Percentiles rank a stretch among this genome's conserved stretches.
Evolutionary conservation across 2,797 vertebrate genomes (phyloP).

Genomic region (Cichlasoma orientale): DNA sequence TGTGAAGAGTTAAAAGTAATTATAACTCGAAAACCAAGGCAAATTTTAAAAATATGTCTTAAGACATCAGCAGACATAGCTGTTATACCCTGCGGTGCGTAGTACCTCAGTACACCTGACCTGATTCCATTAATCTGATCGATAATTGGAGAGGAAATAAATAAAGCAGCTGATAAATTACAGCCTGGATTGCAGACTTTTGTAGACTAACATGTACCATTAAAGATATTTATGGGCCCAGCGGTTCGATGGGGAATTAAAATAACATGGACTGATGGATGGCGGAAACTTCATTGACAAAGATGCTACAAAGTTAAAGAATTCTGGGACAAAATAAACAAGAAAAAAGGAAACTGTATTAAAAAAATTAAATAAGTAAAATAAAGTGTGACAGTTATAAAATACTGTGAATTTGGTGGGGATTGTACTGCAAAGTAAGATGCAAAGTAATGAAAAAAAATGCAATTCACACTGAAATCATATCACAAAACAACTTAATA

Average conservation of each 20-base stretch:
- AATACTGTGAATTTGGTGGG: not conserved
- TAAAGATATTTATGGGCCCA: not conserved
- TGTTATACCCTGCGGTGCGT: not conserved
- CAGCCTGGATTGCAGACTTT: not conserved
- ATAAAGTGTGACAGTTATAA: not conserved
- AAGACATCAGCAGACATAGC: not conserved
- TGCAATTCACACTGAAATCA: not conserved
- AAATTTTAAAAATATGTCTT: not conserved
- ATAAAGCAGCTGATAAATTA: conserved; percentile 4
- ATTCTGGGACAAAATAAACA: not conserved
- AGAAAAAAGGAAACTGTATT: not conserved
- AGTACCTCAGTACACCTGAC: not conserved
- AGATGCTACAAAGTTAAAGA: not conserved
- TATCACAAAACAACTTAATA: not conserved
- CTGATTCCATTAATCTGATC: not conserved
- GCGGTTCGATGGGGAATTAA: not conserved
- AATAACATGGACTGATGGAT: not conserved
- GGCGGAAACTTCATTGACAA: not conserved
- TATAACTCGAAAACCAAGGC: not conserved
- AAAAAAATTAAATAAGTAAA: not conserved
- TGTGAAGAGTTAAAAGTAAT: not conserved
- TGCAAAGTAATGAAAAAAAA: not conserved
- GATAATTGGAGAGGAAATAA: not conserved
- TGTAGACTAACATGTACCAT: not conserved
- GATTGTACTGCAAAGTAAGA: not conserved